Evolutionary conservation across 2,113 vertebrate species (phyloP).

Genomic region (Helogale parvula): DNA sequence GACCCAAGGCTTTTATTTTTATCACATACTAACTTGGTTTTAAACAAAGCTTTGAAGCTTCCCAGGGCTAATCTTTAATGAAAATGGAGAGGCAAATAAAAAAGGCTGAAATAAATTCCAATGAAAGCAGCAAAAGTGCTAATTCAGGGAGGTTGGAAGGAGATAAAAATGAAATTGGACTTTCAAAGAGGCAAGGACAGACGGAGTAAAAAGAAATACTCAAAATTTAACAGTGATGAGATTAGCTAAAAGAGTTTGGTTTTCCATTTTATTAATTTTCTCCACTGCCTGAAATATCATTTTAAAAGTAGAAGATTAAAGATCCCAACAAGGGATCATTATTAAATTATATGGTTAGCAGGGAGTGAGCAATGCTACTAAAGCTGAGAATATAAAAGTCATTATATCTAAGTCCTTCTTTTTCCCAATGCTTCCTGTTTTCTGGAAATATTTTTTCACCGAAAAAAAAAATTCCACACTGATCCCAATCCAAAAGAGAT

Average conservation of each 20-base stretch:
- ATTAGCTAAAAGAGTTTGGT: conserved; percentile 39
- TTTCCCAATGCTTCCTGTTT: conserved; percentile 31
- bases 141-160: conserved; percentile 32
- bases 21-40: conserved; percentile 63
- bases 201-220: conserved; percentile 22
- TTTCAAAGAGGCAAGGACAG: conserved; percentile 43
- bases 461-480: not conserved
- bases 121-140: conserved; percentile 20
- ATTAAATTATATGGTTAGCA: conserved; percentile 59
- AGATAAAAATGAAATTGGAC: conserved; percentile 43
- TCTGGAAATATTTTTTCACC: conserved; percentile 44
- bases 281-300: conserved; percentile 9
- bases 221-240: conserved; percentile 27
- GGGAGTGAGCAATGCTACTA: not conserved
- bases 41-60: conserved; percentile 75
- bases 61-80: conserved; percentile 67
- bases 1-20: conserved; percentile 70
- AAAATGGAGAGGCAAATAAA: conserved; percentile 64
- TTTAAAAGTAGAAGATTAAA: conserved; percentile 59
- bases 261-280: conserved; percentile 56
- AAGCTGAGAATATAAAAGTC: conserved; percentile 46
- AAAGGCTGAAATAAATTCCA: conserved; percentile 55
- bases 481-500: not conserved
- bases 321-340: conserved; percentile 48
- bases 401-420: not conserved